These are phyloP conservation scores for Anas platyrhynchos DNA, from an alignment of 2,113 vertebrate genomes.

Conservation along the genomic window DNA sequence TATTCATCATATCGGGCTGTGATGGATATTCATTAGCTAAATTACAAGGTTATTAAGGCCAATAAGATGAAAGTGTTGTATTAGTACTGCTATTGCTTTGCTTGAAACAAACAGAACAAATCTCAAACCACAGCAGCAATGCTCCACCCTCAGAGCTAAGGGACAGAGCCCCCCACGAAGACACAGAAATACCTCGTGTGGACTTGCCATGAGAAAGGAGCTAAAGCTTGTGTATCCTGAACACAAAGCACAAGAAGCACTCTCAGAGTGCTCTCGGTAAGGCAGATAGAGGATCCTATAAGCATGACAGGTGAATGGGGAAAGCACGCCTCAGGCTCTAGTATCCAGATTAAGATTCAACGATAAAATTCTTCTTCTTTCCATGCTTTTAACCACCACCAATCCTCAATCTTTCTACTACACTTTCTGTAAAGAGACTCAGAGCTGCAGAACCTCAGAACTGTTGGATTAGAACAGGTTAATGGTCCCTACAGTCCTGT, in stretches of 20 bases:
- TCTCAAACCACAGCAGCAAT: background rate
- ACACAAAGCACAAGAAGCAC: background rate
- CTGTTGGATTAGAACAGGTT: conserved; percentile 37
- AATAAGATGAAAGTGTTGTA: background rate
- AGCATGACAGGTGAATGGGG: background rate
- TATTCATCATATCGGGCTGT: too few species aligned
- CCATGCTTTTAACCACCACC: background rate
- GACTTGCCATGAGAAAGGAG: background rate
- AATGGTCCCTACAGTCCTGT: conserved; percentile 49
- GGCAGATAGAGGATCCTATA: background rate
- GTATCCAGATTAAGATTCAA: background rate
- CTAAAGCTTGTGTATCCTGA: background rate
- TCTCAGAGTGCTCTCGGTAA: background rate
- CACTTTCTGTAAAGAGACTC: background rate
- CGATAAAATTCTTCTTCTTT: background rate
- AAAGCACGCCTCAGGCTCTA: background rate
- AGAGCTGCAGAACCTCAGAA: conserved; percentile 8
- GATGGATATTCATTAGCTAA: background rate
- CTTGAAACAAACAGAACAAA: background rate
- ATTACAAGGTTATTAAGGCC: background rate
- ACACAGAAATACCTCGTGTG: rapidly evolving
- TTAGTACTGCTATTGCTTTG: background rate
- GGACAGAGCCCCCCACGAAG: background rate
- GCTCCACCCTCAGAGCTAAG: background rate
- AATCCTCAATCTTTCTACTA: background rate